Evolutionary conservation across 2,888 invertebrate genomes (phyloP), one percentile per base, ranked within the genome.

Genomic region (Timema podura): DNA sequence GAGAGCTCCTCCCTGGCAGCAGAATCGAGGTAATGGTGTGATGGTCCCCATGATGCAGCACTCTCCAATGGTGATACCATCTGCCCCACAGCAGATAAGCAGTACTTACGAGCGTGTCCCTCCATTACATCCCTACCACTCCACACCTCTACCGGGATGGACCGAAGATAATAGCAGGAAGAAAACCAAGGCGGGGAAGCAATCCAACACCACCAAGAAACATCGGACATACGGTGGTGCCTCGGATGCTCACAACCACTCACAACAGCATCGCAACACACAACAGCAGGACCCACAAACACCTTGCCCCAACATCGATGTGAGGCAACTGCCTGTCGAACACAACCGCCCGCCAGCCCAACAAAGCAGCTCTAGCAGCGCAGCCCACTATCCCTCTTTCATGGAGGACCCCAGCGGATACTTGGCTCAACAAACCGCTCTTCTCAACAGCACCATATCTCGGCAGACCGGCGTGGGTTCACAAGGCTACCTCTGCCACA

Each of bases 391-490:
- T 74, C 93, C 93, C 1, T 94, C 94, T 48, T 95, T 95, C 79
- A 89, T 95, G 85, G 95, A 96, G 75, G 95, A 96, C 81, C 95
- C 95, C 0, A 92, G 90, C 77, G 95, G 94, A 5, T 96, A 94
- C 81, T 83, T 96, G 75, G 94, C 94, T 6, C 95, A 95, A 77
- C 95, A 96, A 80, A 95, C 95, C 0, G 92, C 92, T 48, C 81
- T 95, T 75, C 81, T 95, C 67, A 93, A 94, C 78, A 93, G 89
- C 78, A 93, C 91, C 10, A 93, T 92, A 81, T 89, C 89, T 71
- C 84, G 89, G 76, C 90, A 90, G 81, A 81, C 82, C 47, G 81
- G 68, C 13, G 69, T 71, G 13, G 68, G 69, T 16, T 61, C 47
- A n/a, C 64, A 64, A 48, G 72, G 68, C 51, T 73, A 68, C 61